phyloP scores from a whole-genome alignment of 2,113 vertebrate species.

The Ahaetulla prasina region DNA sequence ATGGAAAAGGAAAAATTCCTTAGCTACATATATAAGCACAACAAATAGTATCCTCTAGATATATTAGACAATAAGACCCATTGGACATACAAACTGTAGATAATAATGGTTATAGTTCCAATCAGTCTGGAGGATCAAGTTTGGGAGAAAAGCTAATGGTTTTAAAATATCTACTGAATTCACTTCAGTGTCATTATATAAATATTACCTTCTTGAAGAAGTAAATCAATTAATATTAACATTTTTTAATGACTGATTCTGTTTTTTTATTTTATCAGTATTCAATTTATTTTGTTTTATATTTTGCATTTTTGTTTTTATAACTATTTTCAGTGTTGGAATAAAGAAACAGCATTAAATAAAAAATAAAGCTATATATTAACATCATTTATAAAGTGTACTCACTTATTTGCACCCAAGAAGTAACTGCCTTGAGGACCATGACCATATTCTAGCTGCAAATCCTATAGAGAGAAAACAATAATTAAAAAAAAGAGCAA shows the following conservation, averaged over 20 bases:
- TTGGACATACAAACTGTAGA: background rate
- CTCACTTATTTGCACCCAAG: conserved; percentile 94
- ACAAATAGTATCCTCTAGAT: background rate
- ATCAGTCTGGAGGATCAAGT: background rate
- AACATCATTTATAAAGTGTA: conserved; percentile 37
- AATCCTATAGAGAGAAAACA: conserved; percentile 73
- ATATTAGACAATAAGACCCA: background rate
- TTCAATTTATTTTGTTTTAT: background rate
- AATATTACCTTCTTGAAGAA: conserved; percentile 22
- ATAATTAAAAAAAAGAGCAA: background rate
- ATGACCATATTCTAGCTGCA: conserved; percentile 87
- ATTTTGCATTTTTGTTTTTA: background rate
- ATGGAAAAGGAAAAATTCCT: background rate
- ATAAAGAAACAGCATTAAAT: background rate
- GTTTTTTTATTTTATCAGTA: background rate
- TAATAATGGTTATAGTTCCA: background rate
- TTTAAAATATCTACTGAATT: background rate
- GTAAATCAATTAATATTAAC: background rate
- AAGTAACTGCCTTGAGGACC: conserved; percentile 81
- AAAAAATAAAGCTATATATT: background rate
- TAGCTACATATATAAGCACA: background rate
- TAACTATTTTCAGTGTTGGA: background rate
- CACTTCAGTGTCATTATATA: background rate
- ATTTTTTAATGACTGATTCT: background rate
- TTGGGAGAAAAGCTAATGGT: background rate